Evolutionary conservation across 2,888 invertebrate species (phyloP), one percentile per base, ranked within the genome.

Genomic region (Philhelius pedissequus): DNA sequence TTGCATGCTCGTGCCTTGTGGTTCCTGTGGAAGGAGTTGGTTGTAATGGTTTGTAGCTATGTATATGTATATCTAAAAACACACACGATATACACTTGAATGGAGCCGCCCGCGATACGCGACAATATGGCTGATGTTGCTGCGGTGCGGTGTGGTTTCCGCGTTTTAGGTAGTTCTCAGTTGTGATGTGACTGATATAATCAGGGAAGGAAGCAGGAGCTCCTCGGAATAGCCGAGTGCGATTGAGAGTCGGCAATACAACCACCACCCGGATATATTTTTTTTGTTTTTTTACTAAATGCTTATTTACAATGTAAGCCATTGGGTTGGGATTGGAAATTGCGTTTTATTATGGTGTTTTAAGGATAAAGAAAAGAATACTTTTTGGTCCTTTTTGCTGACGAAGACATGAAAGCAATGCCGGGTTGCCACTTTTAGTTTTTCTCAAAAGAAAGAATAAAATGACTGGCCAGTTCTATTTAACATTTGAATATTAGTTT

Each of bases 301-400:
- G 84, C 84, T 84, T 84, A 84, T 84, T 84, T 84, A 84, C 80
- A 80, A 71, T 62, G 80, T 80, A 84, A 80, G 84, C 71, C 66
- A 80, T 79, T 70, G 84, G 84, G 84, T 76, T 80, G 84, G 71
- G 84, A 80, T 80, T 80, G 71, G 84, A 80, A 84, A 84, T 84
- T 84, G 84, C 84, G 80, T 80, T 84, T 80, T 84, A 84, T 80
- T 84, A 84, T 84, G 80, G 64, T 80, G 84, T 76, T 76, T 62
- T 54, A 70, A 60, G 80, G 84, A 84, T 84, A 84, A 58, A 69
- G 52, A 78, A 84, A 58, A 69, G 52, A 78, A 56, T 56, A 58
- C 52, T 78, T 68, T 66, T 83, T 75, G 45, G 38, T 68, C 5
- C 22, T 30, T 32, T 52, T 25, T 18, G 52, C 52, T 52, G 52